Evolutionary conservation across 1,140 invertebrate genomes (phyloP).

Genomic region (Varroa destructor): DNA sequence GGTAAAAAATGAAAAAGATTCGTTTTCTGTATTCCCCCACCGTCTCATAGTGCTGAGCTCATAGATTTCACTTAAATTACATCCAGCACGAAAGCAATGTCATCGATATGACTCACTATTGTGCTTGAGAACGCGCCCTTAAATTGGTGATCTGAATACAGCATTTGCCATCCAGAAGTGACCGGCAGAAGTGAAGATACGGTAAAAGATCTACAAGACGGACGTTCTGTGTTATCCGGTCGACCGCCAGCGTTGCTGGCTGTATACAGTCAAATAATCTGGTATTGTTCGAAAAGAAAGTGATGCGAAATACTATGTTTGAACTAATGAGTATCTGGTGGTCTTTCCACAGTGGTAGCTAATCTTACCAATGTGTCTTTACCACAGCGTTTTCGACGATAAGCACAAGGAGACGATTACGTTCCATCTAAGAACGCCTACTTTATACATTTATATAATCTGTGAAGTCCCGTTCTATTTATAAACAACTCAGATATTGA

Average conservation of each 20-base stretch:
- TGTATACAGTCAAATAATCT: not conserved
- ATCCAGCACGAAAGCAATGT: slow-evolving; percentile 9
- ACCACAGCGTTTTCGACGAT: not conserved
- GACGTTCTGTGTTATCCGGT: not conserved
- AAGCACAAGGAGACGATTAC: not conserved
- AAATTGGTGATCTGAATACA: not conserved
- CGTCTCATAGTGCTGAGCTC: no score
- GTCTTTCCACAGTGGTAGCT: not conserved
- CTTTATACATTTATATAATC: no score
- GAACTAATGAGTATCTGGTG: not conserved
- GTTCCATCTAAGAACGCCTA: not conserved
- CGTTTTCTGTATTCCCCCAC: no score
- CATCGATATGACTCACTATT: not conserved
- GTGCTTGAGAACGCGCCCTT: not conserved
- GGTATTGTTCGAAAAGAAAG: not conserved
- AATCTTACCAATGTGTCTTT: not conserved
- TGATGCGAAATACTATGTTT: not conserved
- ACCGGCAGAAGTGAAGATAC: not conserved
- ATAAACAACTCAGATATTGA: no score
- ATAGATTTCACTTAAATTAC: not conserved
- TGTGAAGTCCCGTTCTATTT: no score
- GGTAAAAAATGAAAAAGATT: no score
- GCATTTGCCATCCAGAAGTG: not conserved
- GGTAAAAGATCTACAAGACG: not conserved
- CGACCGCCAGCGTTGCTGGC: not conserved